Evolutionary conservation across 2,113 vertebrate genomes (phyloP).

Genomic region (Pithys albifrons): DNA sequence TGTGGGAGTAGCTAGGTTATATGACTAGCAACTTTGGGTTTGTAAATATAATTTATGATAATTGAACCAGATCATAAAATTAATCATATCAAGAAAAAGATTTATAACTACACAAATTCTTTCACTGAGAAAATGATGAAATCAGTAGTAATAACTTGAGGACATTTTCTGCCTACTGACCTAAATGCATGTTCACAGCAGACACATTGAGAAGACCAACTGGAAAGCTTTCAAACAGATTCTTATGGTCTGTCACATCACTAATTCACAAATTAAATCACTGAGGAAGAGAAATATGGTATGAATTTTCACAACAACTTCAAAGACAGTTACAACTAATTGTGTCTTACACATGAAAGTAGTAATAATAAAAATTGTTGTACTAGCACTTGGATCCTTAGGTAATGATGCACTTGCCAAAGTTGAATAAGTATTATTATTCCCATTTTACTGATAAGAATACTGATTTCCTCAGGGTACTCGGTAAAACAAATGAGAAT

Average conservation of each 20-base stretch:
- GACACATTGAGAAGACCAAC: background rate
- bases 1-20: background rate
- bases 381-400: slow-evolving; percentile 11
- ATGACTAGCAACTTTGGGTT: background rate
- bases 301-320: slow-evolving; percentile 51
- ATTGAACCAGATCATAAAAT: background rate
- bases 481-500: background rate
- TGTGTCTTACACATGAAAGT: slow-evolving; percentile 53
- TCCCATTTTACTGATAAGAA: background rate
- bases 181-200: background rate
- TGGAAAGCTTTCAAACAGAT: slow-evolving; percentile 48
- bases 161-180: slow-evolving; percentile 21
- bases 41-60: background rate
- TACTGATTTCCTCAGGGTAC: background rate
- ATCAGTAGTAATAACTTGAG: slow-evolving; percentile 16
- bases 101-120: background rate
- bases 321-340: slow-evolving; percentile 38
- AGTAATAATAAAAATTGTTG: slow-evolving; percentile 32
- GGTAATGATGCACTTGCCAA: slow-evolving; percentile 9
- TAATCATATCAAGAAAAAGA: background rate
- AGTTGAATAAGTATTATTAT: background rate
- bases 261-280: slow-evolving; percentile 49
- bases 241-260: slow-evolving; percentile 40
- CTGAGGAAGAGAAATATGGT: slow-evolving; percentile 16
- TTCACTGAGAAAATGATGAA: slow-evolving; percentile 5